phyloP scores from a whole-genome alignment of 2,113 vertebrate species.

The Zosterops borbonicus region DNA sequence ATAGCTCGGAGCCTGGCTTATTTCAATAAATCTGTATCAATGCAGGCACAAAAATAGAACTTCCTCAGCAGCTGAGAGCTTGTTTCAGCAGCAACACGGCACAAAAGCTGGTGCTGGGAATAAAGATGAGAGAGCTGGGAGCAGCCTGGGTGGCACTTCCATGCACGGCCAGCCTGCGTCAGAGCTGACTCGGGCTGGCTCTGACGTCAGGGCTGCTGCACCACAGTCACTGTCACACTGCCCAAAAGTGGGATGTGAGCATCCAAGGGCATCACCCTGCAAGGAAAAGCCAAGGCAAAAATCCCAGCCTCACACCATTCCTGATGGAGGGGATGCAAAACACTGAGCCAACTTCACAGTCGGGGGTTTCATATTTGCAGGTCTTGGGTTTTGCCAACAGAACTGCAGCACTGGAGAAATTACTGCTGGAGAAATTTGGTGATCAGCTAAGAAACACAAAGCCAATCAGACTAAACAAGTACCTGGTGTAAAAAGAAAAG shows the following conservation, averaged over 20 bases:
- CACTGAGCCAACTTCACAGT: rapidly evolving
- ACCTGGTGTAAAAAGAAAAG: not conserved
- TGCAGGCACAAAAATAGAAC: not conserved
- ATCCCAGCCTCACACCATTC: not conserved
- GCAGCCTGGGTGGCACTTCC: not conserved
- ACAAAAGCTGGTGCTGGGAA: rapidly evolving
- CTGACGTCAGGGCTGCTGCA: not conserved
- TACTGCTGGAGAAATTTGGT: not conserved
- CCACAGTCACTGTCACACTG: not conserved
- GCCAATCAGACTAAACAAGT: not conserved
- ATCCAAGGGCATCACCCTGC: not conserved
- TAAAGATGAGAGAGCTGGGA: not conserved
- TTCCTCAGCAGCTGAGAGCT: not conserved
- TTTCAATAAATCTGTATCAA: not conserved
- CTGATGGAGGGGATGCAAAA: rapidly evolving
- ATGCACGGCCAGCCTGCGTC: not conserved
- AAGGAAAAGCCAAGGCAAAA: rapidly evolving
- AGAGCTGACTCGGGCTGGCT: not conserved
- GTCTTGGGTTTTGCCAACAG: not conserved
- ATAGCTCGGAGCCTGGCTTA: not conserved
- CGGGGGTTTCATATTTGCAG: not conserved
- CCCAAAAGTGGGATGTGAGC: rapidly evolving
- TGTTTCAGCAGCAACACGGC: not conserved
- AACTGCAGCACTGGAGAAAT: not conserved
- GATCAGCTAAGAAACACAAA: not conserved